Percentiles rank a stretch among this genome's conserved stretches.
Evolutionary conservation across 2,797 vertebrate species (phyloP).

Genomic region (Premnoplex brunnescens): DNA sequence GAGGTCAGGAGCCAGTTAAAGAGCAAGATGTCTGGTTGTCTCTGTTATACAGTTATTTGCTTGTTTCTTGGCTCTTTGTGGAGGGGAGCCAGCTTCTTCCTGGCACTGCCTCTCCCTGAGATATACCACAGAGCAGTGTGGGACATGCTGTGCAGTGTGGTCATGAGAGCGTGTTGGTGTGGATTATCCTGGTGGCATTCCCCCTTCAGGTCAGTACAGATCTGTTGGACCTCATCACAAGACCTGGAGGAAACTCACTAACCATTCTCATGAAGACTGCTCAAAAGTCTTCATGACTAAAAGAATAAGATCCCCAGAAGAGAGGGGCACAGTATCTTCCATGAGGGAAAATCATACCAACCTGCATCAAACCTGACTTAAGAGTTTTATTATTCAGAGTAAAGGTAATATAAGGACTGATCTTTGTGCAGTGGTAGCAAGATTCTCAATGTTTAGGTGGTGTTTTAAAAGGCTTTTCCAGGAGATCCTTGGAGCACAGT

Average conservation of each 20-base stretch:
- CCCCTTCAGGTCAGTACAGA: not conserved
- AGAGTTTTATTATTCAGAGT: not conserved
- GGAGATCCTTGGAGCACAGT: not conserved
- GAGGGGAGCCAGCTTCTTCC: not conserved
- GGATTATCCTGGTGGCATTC: not conserved
- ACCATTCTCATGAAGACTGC: not conserved
- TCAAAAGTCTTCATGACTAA: not conserved
- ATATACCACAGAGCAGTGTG: fast-evolving
- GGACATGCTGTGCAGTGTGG: not conserved
- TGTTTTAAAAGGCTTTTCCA: not conserved
- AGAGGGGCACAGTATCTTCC: not conserved
- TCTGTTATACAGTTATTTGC: not conserved
- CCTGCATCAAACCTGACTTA: not conserved
- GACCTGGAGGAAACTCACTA: not conserved
- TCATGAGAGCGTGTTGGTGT: not conserved
- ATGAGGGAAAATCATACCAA: not conserved
- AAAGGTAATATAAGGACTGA: not conserved
- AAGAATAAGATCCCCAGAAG: not conserved
- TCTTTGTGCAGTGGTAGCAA: not conserved
- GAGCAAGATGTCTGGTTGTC: not conserved
- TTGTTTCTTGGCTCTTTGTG: not conserved
- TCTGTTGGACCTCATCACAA: not conserved
- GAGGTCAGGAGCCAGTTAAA: not conserved
- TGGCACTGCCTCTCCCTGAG: not conserved
- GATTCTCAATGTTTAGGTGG: not conserved